A percentile compares a stretch with the other conserved stretches of the same genome.
These are phyloP conservation scores for Eristalis pertinax DNA, from an alignment of 2,888 invertebrate genomes.

Conservation along the genomic window DNA sequence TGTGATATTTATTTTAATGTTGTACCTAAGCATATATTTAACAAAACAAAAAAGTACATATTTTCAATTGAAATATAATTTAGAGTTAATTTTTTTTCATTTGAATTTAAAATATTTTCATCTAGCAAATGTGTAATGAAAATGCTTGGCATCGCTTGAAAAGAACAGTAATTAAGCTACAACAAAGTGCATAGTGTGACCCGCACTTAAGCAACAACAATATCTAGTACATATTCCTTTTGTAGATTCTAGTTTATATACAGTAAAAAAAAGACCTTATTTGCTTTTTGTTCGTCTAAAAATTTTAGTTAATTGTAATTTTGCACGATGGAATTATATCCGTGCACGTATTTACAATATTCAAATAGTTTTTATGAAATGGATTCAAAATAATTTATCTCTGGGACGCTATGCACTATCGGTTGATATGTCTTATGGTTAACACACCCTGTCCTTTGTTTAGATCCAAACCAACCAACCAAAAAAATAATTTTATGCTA, in stretches of 20 bases:
- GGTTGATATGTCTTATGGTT: constrained; percentile 81
- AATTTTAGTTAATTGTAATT: constrained; percentile 58
- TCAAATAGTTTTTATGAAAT: constrained; percentile 38
- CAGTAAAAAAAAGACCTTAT: neutral
- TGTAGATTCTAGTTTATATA: constrained; percentile 62
- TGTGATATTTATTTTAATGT: constrained; percentile 68
- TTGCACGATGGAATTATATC: constrained; percentile 62
- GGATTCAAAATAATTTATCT: constrained; percentile 29
- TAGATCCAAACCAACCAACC: constrained; percentile 33
- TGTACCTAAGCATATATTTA: constrained; percentile 43
- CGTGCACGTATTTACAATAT: constrained; percentile 58
- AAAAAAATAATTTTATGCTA: constrained; percentile 61
- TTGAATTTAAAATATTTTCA: constrained; percentile 33
- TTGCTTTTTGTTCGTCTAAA: constrained; percentile 27
- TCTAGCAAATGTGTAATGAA: constrained; percentile 57
- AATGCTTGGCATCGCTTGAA: constrained; percentile 75
- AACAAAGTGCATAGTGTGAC: constrained; percentile 74
- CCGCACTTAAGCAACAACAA: constrained; percentile 45
- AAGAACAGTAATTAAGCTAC: constrained; percentile 29
- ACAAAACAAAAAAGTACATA: constrained; percentile 37
- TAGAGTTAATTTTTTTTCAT: constrained; percentile 38
- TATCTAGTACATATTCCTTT: constrained; percentile 9
- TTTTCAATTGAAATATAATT: constrained; percentile 50
- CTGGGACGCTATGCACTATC: constrained; percentile 72
- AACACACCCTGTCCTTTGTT: constrained; percentile 77